Base-by-base conservation (phyloP, 2,113 vertebrate species). In the Heterochromis multidens region DNA sequence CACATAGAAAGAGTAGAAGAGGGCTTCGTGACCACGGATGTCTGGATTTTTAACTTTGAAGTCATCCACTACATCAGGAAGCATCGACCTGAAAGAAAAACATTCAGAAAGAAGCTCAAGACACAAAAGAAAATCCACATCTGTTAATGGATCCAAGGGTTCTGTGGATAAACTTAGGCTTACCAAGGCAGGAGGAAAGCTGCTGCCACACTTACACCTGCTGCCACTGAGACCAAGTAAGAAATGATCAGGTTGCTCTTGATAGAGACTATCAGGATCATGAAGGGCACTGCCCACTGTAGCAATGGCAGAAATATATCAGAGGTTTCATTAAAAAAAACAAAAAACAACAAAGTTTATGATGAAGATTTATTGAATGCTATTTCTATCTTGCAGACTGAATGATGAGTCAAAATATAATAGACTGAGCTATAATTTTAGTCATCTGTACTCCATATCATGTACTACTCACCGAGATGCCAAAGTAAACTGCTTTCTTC, bases 1-100 rank as follows among this genome's bases (percentile, higher is more conserved):
- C 81, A 99, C 98, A 0, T 98, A 99, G 93, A 97, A 99, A 40
- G 98, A 99, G 95, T 98, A 99, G 94, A 99, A 99, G 81, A 99
- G 97, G 16, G 98, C 97, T 90, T 99, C 98, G 0, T 98, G 96
- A 35, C 98, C 97, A 0, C 62, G 93, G 65, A 96, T 92, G 8
- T 95, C 81, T 0, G 98, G 97, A 49, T 99, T 97, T 86, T 96
- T 96, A 76, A 99, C 91, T 89, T 97, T 97, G 95, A 99, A 99
- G 93, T 99, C 97, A 1, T 99, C 98, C 4, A 99, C 87, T 5
- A 97, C 98, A 0, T 99, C 98, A 0, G 98, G 98, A 85, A 99
- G 96, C 98, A 99, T 99, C 14, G 98, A 99, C 98, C 98, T 99
- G 91, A 1, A 49, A 19, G 56, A 23, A 63, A 78, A 67, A 61